A percentile compares a stretch with the other conserved stretches of the same genome.
These are phyloP conservation scores for Orbicella faveolata DNA, from an alignment of 64 coral and sea anemone genomes.

Conservation along the genomic window DNA sequence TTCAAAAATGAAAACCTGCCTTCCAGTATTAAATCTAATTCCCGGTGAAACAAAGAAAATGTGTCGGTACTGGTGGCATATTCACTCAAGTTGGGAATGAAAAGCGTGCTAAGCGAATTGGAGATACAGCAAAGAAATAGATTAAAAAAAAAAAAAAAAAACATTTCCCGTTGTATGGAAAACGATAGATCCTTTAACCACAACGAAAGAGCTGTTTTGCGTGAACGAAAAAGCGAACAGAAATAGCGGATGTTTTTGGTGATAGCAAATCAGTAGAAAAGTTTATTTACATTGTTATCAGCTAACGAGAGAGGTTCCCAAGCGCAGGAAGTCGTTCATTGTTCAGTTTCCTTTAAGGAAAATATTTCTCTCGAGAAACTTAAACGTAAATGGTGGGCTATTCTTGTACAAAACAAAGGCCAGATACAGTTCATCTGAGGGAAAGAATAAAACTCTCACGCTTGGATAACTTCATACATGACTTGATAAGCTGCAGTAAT, in stretches of 20 bases:
- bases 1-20: too few relatives aligned
- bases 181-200: background rate
- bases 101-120: background rate
- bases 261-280: background rate
- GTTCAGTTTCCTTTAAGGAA: background rate
- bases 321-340: background rate
- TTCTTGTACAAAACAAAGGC: background rate
- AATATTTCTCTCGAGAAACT: background rate
- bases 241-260: constrained; percentile 15
- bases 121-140: background rate
- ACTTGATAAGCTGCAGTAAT: background rate
- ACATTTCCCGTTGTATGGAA: constrained; percentile 20
- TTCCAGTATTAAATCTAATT: too few relatives aligned
- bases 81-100: background rate
- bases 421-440: background rate
- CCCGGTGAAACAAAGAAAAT: too few relatives aligned
- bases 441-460: background rate
- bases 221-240: background rate
- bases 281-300: background rate
- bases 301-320: background rate
- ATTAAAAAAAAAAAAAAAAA: background rate
- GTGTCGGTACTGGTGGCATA: background rate
- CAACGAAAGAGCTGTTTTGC: background rate
- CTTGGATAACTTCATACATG: background rate
- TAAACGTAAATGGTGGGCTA: background rate